phyloP scores from a whole-genome alignment of 2,113 vertebrate species.

The Symphodus melops region DNA sequence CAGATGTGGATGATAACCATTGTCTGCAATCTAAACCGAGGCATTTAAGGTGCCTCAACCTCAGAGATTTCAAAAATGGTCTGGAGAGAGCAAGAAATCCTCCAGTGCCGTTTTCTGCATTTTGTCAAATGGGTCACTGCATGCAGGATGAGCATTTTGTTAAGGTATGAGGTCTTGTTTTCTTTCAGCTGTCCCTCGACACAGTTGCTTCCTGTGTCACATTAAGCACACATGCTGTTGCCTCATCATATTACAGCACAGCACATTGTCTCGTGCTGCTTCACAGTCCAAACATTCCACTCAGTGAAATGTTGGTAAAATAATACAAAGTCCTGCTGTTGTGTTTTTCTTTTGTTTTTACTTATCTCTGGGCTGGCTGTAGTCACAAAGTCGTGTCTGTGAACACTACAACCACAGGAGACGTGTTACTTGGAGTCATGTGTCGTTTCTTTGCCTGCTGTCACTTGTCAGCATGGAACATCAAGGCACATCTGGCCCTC shows the following conservation, averaged over 20 bases:
- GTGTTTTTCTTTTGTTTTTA: neutral
- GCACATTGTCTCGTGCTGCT: constrained; percentile 15
- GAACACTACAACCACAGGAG: constrained; percentile 3
- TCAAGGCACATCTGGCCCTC: constrained; percentile 59
- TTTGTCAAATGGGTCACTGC: no score
- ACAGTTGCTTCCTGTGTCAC: constrained; percentile 17
- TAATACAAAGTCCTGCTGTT: neutral
- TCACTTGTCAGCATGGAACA: constrained; percentile 31
- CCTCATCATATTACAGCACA: constrained; percentile 15
- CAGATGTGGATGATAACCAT: no score
- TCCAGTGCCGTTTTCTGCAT: no score
- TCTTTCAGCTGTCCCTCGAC: constrained; percentile 12
- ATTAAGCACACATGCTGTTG: constrained; percentile 20
- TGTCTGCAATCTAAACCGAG: no score
- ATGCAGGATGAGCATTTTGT: neutral
- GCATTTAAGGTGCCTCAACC: no score
- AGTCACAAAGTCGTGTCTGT: neutral
- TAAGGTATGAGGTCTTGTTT: constrained; percentile 24
- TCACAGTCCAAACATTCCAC: constrained; percentile 13
- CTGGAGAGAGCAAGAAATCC: no score
- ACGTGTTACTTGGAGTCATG: constrained; percentile 10
- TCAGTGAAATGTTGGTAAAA: constrained; percentile 1
- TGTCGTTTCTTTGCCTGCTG: constrained; percentile 38
- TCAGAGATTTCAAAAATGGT: no score
- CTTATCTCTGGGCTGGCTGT: neutral